phyloP scores from a whole-genome alignment of 2,113 vertebrate species.

The Atherinomorus stipes region DNA sequence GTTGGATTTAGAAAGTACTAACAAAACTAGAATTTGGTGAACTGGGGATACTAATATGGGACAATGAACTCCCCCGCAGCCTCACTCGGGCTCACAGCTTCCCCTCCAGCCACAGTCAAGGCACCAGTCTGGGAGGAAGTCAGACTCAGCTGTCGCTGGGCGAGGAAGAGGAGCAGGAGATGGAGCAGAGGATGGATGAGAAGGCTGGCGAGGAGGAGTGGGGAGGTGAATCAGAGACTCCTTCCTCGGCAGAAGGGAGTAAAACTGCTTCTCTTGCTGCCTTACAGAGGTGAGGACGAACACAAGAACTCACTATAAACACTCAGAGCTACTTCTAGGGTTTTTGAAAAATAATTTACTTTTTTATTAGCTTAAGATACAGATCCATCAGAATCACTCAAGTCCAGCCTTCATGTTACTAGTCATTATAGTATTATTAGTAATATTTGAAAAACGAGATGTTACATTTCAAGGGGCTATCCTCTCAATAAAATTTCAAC shows the following conservation, averaged over 20 bases:
- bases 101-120: conserved; percentile 58
- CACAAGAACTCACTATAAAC: not conserved
- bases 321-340: too few relatives aligned
- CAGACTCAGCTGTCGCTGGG: conserved; percentile 57
- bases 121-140: conserved; percentile 69
- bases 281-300: conserved; percentile 63
- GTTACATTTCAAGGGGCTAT: too few relatives aligned
- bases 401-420: too few relatives aligned
- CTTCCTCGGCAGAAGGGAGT: conserved; percentile 62
- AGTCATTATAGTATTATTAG: too few relatives aligned
- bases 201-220: conserved; percentile 61
- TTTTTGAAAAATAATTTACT: too few relatives aligned
- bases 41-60: too few relatives aligned
- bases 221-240: conserved; percentile 15
- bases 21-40: not conserved
- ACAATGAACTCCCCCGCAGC: conserved; percentile 13
- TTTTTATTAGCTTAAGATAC: too few relatives aligned
- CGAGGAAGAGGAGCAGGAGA: conserved; percentile 52
- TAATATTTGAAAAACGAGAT: too few relatives aligned
- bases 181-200: conserved; percentile 44
- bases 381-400: too few relatives aligned
- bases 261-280: conserved; percentile 49
- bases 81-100: conserved; percentile 59
- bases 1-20: not conserved
- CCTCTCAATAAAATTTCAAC: too few relatives aligned